A percentile compares a stretch with the other conserved stretches of the same genome.
These are phyloP conservation scores for Melanotaenia parkinsoni DNA, from an alignment of 2,797 vertebrate species.

Conservation along the genomic window DNA sequence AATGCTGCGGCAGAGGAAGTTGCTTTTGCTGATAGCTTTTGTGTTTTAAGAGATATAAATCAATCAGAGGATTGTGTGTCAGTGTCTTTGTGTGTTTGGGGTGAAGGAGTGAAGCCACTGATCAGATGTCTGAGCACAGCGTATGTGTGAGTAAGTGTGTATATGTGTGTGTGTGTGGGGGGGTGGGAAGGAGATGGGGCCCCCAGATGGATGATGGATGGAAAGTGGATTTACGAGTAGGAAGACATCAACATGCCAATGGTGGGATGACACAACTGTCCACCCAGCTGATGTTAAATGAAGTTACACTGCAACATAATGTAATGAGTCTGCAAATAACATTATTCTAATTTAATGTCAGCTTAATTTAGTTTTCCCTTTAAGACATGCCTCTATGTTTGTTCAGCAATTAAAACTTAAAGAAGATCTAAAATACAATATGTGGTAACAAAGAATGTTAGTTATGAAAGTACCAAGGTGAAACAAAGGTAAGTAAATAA, in stretches of 20 bases:
- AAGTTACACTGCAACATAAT: conserved; percentile 15
- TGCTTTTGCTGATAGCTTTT: background rate
- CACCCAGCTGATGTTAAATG: conserved; percentile 45
- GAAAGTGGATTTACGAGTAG: conserved; percentile 65
- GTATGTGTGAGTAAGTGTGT: background rate
- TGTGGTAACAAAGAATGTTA: too few species aligned
- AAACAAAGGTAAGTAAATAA: too few species aligned
- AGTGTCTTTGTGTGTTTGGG: background rate
- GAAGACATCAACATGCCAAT: conserved; percentile 36
- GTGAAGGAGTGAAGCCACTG: background rate
- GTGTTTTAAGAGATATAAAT: background rate
- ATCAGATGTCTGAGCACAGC: conserved; percentile 19
- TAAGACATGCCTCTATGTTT: too few species aligned
- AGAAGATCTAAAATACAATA: too few species aligned
- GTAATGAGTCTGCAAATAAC: conserved; percentile 28
- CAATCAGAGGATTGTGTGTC: background rate
- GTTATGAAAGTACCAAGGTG: too few species aligned
- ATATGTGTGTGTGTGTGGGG: background rate
- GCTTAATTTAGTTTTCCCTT: too few species aligned
- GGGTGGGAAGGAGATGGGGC: conserved; percentile 45
- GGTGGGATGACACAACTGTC: conserved; percentile 37
- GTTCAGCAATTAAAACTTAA: too few species aligned
- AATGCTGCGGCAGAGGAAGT: background rate
- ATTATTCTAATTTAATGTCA: conserved; percentile 8
- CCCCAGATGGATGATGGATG: conserved; percentile 85